A percentile compares a stretch with the other conserved stretches of the same genome.
These are phyloP conservation scores for Uromys caudimaculatus DNA, from an alignment of 2,797 vertebrate genomes.

Conservation along the genomic window DNA sequence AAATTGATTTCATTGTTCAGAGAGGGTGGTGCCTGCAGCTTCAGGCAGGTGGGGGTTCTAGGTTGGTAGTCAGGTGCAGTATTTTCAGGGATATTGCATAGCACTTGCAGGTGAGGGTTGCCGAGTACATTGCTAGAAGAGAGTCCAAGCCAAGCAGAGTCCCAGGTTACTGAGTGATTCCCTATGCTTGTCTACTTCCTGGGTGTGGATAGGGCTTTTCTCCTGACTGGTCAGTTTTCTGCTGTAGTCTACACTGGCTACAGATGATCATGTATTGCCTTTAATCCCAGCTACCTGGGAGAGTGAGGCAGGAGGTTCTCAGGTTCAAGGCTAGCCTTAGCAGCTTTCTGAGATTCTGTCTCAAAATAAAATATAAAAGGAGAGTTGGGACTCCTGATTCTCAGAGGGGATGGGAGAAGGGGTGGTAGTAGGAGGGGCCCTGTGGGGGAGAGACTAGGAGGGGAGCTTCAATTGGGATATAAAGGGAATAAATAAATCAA, in stretches of 20 bases:
- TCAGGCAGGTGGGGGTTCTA: neutral
- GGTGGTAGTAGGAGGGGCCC: no score
- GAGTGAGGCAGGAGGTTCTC: neutral
- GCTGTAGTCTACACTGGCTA: neutral
- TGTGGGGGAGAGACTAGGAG: neutral
- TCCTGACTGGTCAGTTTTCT: neutral
- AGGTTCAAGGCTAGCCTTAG: neutral
- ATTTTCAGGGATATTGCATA: neutral
- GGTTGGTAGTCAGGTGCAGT: neutral
- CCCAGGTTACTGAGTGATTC: neutral
- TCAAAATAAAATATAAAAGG: neutral
- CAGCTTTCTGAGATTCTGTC: neutral
- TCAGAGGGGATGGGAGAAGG: no score
- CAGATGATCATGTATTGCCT: neutral
- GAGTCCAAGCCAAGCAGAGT: neutral
- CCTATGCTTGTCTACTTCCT: neutral
- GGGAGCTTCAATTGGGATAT: neutral
- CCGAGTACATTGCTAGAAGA: neutral
- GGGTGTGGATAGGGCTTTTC: neutral
- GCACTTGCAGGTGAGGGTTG: neutral
- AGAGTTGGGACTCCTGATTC: no score
- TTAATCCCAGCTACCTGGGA: neutral
- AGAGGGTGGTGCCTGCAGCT: neutral
- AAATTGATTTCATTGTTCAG: neutral
- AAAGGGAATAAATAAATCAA: neutral